These are phyloP conservation scores for Pantherophis vulpinus DNA, from an alignment of 2,797 vertebrate genomes.

Conservation along the genomic window DNA sequence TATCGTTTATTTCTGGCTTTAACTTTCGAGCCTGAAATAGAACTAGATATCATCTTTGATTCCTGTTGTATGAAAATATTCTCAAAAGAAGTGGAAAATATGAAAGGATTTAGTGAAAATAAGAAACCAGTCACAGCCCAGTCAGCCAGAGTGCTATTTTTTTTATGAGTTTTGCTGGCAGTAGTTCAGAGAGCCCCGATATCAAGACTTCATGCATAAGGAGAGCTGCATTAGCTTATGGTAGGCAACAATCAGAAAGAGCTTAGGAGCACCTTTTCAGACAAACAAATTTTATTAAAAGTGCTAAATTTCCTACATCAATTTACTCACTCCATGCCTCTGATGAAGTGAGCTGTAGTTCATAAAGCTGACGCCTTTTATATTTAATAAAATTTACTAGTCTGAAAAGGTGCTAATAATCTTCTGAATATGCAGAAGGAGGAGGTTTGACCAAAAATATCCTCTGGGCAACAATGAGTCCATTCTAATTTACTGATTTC, in stretches of 20 bases:
- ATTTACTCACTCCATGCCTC: not conserved
- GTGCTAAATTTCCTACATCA: not conserved
- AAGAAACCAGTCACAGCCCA: slow-evolving; percentile 14
- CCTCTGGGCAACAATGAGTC: slow-evolving; percentile 48
- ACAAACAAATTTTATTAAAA: not conserved
- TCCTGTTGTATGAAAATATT: not conserved
- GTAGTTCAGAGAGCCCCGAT: not conserved
- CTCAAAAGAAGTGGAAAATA: not conserved
- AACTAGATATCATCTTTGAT: not conserved
- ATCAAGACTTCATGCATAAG: not conserved
- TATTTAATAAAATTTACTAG: not conserved
- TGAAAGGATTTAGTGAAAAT: slow-evolving; percentile 18
- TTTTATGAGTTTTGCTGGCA: slow-evolving; percentile 19
- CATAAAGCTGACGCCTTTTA: not conserved
- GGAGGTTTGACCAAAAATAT: slow-evolving; percentile 36
- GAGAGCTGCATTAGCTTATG: not conserved
- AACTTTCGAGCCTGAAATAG: not conserved
- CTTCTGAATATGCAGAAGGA: slow-evolving; percentile 35
- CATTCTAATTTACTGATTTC: slow-evolving; percentile 28
- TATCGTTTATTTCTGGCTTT: not conserved
- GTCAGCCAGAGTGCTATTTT: not conserved
- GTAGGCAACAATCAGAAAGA: not conserved
- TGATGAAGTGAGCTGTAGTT: not conserved
- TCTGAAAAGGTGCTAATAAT: not conserved
- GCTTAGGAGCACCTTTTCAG: not conserved